phyloP scores from a whole-genome alignment of 2,797 vertebrate genomes.

The Mormyrops boulengeri region DNA sequence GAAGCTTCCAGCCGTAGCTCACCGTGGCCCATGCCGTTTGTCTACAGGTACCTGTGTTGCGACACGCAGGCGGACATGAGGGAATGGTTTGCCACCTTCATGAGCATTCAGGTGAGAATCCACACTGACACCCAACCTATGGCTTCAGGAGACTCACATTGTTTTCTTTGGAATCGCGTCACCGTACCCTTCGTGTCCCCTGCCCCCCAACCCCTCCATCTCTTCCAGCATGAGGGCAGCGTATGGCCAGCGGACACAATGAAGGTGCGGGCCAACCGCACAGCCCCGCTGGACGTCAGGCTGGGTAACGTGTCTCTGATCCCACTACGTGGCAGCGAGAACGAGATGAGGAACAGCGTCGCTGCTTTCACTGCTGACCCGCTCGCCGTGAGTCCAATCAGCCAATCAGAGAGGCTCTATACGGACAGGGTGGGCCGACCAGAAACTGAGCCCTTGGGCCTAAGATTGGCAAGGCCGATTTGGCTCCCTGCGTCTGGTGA shows the following conservation, averaged over 20 bases:
- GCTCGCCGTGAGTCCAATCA: slow-evolving; percentile 75
- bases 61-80: slow-evolving; percentile 78
- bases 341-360: slow-evolving; percentile 92
- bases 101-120: slow-evolving; percentile 76
- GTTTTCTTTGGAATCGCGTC: not conserved
- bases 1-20: not conserved
- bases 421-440: slow-evolving; percentile 42
- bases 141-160: not conserved
- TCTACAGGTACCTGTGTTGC: slow-evolving; percentile 84
- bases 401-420: slow-evolving; percentile 47
- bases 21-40: slow-evolving; percentile 2
- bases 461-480: not conserved
- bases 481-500: not conserved
- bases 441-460: slow-evolving; percentile 1
- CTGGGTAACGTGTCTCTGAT: slow-evolving; percentile 85
- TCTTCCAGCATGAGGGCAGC: slow-evolving; percentile 59
- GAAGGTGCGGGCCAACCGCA: slow-evolving; percentile 51
- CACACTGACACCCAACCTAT: not conserved
- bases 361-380: slow-evolving; percentile 79
- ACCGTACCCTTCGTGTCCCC: not conserved
- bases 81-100: slow-evolving; percentile 87
- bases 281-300: slow-evolving; percentile 57
- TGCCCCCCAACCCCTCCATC: not conserved
- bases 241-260: slow-evolving; percentile 77
- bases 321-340: slow-evolving; percentile 84